A percentile compares a stretch with the other conserved stretches of the same genome.
Evolutionary conservation across 2,113 vertebrate species (phyloP).

Genomic region (Lampris megalopsis): DNA sequence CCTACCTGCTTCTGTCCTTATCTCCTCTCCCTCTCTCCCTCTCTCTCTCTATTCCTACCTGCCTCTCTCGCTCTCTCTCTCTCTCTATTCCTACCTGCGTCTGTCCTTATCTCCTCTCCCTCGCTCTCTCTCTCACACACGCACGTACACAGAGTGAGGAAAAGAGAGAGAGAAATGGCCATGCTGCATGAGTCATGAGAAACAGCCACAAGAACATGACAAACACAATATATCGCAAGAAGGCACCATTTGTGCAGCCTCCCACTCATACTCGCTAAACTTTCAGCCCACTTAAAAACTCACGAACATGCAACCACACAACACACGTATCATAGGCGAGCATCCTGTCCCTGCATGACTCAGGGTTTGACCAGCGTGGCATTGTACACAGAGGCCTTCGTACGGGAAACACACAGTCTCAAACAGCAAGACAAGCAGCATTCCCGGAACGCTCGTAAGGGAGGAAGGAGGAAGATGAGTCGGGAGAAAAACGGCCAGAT

Average conservation of each 20-base stretch:
- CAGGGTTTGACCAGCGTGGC: too few relatives aligned
- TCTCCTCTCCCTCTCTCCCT: not conserved
- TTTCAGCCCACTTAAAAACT: constrained; percentile 9
- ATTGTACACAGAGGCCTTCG: too few relatives aligned
- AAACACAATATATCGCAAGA: constrained; percentile 54
- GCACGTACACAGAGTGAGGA: not conserved
- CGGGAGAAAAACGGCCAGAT: too few relatives aligned
- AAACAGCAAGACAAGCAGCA: too few relatives aligned
- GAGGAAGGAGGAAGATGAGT: too few relatives aligned
- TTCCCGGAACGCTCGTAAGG: too few relatives aligned
- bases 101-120: not conserved
- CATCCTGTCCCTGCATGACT: not conserved
- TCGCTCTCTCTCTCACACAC: constrained; percentile 1
- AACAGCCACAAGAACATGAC: constrained; percentile 22
- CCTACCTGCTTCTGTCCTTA: too few relatives aligned
- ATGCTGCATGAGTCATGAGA: constrained; percentile 29
- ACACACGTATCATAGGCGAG: not conserved
- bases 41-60: not conserved
- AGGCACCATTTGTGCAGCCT: constrained; percentile 24
- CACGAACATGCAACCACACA: constrained; percentile 20
- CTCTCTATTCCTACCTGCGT: not conserved
- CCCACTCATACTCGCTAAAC: constrained; percentile 16
- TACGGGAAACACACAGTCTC: too few relatives aligned
- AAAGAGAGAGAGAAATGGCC: not conserved
- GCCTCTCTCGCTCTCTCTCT: not conserved